Evolutionary conservation across 2,888 invertebrate species (phyloP).

Genomic region (Ectobius pallidus): DNA sequence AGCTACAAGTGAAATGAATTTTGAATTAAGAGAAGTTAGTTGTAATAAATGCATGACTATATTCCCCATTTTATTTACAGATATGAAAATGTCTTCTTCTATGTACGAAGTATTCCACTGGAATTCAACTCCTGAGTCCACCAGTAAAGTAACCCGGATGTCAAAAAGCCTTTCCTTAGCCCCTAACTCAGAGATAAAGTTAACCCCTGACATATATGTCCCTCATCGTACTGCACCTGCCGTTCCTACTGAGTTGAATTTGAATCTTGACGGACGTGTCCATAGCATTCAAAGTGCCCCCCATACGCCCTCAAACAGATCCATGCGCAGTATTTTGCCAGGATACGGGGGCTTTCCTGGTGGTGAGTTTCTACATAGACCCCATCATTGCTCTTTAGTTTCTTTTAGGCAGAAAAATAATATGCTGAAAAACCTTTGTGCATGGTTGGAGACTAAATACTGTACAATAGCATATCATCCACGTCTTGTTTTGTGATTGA

Average conservation of each 20-base stretch:
- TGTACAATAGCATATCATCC: slow-evolving; percentile 14
- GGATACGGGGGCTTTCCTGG: slow-evolving; percentile 46
- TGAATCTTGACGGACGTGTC: slow-evolving; percentile 31
- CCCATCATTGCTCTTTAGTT: no score
- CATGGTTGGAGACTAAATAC: slow-evolving; percentile 24
- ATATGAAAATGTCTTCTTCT: slow-evolving; percentile 70
- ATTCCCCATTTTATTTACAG: slow-evolving; percentile 55
- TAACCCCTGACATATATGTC: slow-evolving; percentile 25
- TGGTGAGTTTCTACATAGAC: slow-evolving; percentile 50
- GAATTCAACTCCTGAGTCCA: slow-evolving; percentile 58
- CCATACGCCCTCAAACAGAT: slow-evolving; percentile 49
- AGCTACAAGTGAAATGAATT: no score
- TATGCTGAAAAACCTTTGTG: slow-evolving; percentile 30
- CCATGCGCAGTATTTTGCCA: slow-evolving; percentile 42
- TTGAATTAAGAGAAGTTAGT: not conserved
- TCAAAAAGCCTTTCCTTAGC: slow-evolving; percentile 33
- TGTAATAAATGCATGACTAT: slow-evolving; percentile 12
- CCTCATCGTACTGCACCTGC: slow-evolving; percentile 27
- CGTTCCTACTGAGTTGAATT: slow-evolving; percentile 35
- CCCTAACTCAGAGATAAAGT: slow-evolving; percentile 22
- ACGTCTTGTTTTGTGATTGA: slow-evolving; percentile 17
- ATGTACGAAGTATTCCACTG: slow-evolving; percentile 78
- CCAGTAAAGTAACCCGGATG: slow-evolving; percentile 53
- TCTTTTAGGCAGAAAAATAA: slow-evolving; percentile 20
- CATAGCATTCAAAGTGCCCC: slow-evolving; percentile 39